These are phyloP conservation scores for Penelope pileata DNA, from an alignment of 2,113 vertebrate genomes.

Conservation along the genomic window DNA sequence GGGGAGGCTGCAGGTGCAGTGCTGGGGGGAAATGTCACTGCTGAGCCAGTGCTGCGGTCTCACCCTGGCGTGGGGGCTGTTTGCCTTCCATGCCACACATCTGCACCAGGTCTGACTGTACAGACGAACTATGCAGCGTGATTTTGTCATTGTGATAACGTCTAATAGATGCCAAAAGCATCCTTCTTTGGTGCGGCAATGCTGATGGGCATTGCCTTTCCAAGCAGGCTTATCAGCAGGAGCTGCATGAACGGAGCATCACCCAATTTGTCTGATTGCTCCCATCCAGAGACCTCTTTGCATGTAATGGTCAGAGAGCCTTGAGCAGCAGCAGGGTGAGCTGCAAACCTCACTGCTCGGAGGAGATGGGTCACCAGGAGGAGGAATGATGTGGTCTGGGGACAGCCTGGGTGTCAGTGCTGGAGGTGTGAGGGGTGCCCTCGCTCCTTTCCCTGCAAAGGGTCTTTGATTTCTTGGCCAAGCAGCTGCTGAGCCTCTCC, in stretches of 20 bases:
- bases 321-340: background rate
- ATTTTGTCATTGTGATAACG: background rate
- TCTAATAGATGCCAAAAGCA: conserved; percentile 7
- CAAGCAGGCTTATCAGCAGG: conserved; percentile 11
- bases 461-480: background rate
- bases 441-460: background rate
- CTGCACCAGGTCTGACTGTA: background rate
- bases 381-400: background rate
- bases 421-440: background rate
- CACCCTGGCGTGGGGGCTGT: background rate
- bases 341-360: background rate
- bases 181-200: background rate
- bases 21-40: rapidly evolving
- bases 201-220: background rate
- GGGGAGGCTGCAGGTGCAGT: background rate
- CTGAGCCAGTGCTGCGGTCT: background rate
- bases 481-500: background rate
- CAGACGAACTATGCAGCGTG: background rate
- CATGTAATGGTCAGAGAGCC: background rate
- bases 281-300: background rate
- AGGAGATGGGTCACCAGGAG: background rate
- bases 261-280: conserved; percentile 10
- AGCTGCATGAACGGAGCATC: background rate
- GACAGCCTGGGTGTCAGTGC: background rate
- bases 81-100: rapidly evolving